Conservation (phyloP, 2,888 invertebrate species). For the Plagodis dolabraria region DNA sequence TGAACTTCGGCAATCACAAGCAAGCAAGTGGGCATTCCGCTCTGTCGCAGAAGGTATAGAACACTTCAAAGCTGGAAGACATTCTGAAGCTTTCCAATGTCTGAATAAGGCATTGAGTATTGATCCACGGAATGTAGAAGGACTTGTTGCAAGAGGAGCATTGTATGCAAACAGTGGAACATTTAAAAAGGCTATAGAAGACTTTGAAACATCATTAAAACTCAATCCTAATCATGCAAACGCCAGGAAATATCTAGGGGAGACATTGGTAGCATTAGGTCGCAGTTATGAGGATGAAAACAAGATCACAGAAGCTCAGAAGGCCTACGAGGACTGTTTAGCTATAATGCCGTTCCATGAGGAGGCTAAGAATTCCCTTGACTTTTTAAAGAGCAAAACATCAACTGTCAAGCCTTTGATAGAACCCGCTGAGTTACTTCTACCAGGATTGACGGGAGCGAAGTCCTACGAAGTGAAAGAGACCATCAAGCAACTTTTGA, state of each 20-base stretch:
- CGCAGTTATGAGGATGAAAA: conserved; percentile 95
- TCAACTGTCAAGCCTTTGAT: conserved; percentile 85
- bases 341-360: conserved; percentile 94
- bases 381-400: conserved; percentile 90
- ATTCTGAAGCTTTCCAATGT: conserved; percentile 97
- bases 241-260: conserved; percentile 96
- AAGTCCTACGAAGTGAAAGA: conserved; percentile 87
- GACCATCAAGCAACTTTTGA: conserved; percentile 86
- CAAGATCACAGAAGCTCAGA: conserved; percentile 93
- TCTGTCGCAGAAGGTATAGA: conserved; percentile 98
- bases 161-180: conserved; percentile 97
- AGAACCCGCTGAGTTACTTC: conserved; percentile 85
- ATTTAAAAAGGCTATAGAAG: conserved; percentile 96
- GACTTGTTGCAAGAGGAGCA: conserved; percentile 95
- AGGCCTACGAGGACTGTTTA: conserved; percentile 93
- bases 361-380: conserved; percentile 93
- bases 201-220: conserved; percentile 96
- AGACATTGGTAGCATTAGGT: conserved; percentile 95
- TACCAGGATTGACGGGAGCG: conserved; percentile 85
- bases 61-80: conserved; percentile 96
- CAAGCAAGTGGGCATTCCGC: conserved; percentile 96
- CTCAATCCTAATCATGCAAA: conserved; percentile 95
- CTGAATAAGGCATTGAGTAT: conserved; percentile 96
- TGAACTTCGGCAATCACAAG: conserved; percentile 94
- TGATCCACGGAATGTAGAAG: conserved; percentile 96